Base-by-base conservation (phyloP, 1,140 invertebrate genomes). In the Aporrectodea caliginosa region DNA sequence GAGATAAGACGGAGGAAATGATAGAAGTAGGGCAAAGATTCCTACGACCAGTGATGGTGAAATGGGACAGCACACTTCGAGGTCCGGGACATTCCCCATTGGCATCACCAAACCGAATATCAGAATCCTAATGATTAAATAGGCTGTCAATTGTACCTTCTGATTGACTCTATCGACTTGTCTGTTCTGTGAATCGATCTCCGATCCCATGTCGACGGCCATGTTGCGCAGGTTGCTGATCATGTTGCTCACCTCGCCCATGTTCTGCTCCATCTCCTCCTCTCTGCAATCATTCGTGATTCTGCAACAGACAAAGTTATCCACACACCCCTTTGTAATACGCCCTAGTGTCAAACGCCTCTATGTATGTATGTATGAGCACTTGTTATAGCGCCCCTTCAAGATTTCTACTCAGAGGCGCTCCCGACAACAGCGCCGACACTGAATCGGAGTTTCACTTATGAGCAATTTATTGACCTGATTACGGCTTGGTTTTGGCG, bases 131-230 rank as follows among this genome's bases (percentile, higher is more conserved):
- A n/a, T n/a, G n/a, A n/a, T n/a, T n/a, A n/a, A n/a, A n/a, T n/a
- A n/a, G n/a, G n/a, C n/a, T n/a, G n/a, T n/a, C n/a, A n/a, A n/a
- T n/a, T n/a, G n/a, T 58, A 98, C 97, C 93, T 99, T 99, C 88
- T 93, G 92, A 90, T 98, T 97, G 89, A 99, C 98, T 89, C 96
- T 93, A 88, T 97, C 95, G 83, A 99, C 91, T 90, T 98, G 96
- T 85, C 93, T 91, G 89, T 99, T 99, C 91, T 99, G 98, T 88
- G 97, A 96, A 89, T 95, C 94, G 78, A 99, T 92, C 87, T 98
- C 97, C 81, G 94, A 97, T 81, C 96, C 95, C 96, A 98, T 99
- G 88, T 99, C 98, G 84, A 98, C 93, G 69, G 98, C 97, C 98
- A 99, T 99, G 90, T 99, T 99, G 83, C 96, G 93, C 84, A 99